Conservation (phyloP, 2,113 vertebrate genomes). For the Sigmodon hispidus region DNA sequence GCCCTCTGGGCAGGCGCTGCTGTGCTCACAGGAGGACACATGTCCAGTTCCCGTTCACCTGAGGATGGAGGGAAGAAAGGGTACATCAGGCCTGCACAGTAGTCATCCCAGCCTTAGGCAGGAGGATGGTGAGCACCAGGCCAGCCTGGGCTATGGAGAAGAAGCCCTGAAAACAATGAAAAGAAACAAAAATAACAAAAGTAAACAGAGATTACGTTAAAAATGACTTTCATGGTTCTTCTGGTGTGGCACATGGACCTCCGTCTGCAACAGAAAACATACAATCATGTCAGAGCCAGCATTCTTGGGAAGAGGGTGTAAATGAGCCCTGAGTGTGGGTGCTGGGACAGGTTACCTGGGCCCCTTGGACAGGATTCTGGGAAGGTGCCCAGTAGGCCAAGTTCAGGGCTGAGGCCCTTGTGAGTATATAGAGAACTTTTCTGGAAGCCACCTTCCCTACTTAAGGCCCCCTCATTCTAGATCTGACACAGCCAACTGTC, state of each 20-base stretch:
- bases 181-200: too few species aligned
- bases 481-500: not conserved
- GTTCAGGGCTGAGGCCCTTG: not conserved
- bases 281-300: too few species aligned
- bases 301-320: not conserved
- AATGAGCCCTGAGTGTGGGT: accelerated
- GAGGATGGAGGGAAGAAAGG: not conserved
- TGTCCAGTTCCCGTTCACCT: accelerated
- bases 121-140: not conserved
- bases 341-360: too few species aligned
- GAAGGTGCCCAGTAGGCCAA: not conserved
- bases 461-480: accelerated
- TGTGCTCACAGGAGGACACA: not conserved
- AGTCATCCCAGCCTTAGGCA: not conserved
- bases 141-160: not conserved
- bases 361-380: not conserved
- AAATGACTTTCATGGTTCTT: too few species aligned
- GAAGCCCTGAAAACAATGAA: not conserved
- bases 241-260: not conserved
- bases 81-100: not conserved
- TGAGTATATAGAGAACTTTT: not conserved
- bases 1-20: not conserved
- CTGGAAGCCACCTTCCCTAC: not conserved
- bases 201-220: too few species aligned
- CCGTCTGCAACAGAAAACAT: not conserved